phyloP scores from a whole-genome alignment of 2,888 invertebrate species.

The Nycteola revayana region DNA sequence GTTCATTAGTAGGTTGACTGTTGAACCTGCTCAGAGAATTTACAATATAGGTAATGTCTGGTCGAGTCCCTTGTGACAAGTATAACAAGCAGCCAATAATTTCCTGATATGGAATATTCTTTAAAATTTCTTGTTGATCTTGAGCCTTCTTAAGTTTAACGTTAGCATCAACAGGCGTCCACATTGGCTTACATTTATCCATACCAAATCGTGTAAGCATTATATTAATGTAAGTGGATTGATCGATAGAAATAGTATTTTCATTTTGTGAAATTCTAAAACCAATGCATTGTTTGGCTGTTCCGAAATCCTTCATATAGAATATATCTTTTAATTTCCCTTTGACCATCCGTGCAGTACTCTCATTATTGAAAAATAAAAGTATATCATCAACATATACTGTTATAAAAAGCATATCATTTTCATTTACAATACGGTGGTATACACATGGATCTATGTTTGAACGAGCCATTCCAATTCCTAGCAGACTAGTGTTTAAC shows the following conservation, averaged over 20 bases:
- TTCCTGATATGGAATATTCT: conserved; percentile 11
- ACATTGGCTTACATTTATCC: neutral
- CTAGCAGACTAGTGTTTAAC: neutral
- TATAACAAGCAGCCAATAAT: too few species aligned
- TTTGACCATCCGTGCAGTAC: neutral
- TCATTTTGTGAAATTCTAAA: too few species aligned
- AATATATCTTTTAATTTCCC: neutral
- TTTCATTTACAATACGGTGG: neutral
- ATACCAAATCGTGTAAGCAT: conserved; percentile 1
- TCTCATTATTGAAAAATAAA: conserved; percentile 2
- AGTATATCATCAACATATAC: conserved; percentile 7
- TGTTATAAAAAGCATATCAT: conserved; percentile 4
- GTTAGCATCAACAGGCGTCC: conserved; percentile 3
- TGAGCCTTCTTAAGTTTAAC: neutral
- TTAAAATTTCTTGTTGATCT: neutral
- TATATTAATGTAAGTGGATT: conserved; percentile 4
- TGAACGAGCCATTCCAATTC: neutral
- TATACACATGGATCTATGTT: conserved; percentile 3
- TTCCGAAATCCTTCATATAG: conserved; percentile 3
- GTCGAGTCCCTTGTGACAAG: conserved; percentile 9
- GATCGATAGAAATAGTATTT: conserved; percentile 3
- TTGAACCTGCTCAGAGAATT: conserved; percentile 5
- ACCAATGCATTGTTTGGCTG: conserved; percentile 7
- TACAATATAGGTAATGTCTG: conserved; percentile 5
- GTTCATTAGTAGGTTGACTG: conserved; percentile 2